These are phyloP conservation scores for Samia ricini DNA, from an alignment of 1,140 invertebrate species.

Conservation along the genomic window DNA sequence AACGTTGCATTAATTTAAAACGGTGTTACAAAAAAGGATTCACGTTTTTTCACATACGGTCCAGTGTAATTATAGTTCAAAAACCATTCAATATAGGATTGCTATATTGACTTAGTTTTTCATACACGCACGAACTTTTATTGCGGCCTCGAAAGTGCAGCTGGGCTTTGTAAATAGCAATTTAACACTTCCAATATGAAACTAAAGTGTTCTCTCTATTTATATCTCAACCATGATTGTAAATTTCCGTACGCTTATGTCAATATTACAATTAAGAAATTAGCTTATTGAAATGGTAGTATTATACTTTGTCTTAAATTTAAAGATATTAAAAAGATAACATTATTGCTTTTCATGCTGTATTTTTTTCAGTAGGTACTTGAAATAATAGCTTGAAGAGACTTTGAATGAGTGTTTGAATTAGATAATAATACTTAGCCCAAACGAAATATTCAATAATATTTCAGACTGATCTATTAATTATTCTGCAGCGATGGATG, in stretches of 20 bases:
- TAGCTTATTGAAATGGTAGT: no score
- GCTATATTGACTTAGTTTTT: slow-evolving; percentile 22
- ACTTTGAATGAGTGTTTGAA: no score
- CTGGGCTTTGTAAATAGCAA: slow-evolving; percentile 18
- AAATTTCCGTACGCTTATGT: background rate
- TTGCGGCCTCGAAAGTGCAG: slow-evolving; percentile 14
- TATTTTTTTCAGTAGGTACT: no score
- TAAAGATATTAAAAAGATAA: no score
- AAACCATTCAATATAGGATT: slow-evolving; percentile 14
- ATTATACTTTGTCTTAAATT: no score
- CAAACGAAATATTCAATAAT: no score
- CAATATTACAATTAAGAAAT: background rate
- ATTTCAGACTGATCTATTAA: no score
- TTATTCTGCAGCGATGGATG: no score
- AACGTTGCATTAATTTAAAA: background rate
- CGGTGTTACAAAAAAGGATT: background rate
- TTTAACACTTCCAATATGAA: slow-evolving; percentile 5
- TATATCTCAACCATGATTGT: background rate
- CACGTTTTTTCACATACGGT: background rate
- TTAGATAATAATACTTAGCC: no score
- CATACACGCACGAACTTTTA: slow-evolving; percentile 22
- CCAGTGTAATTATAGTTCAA: slow-evolving; percentile 19
- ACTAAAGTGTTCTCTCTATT: background rate
- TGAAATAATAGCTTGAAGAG: no score
- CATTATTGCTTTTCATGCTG: no score